These are phyloP conservation scores for Astreopora myriophthalma DNA, from an alignment of 64 coral and sea anemone species.

Conservation along the genomic window DNA sequence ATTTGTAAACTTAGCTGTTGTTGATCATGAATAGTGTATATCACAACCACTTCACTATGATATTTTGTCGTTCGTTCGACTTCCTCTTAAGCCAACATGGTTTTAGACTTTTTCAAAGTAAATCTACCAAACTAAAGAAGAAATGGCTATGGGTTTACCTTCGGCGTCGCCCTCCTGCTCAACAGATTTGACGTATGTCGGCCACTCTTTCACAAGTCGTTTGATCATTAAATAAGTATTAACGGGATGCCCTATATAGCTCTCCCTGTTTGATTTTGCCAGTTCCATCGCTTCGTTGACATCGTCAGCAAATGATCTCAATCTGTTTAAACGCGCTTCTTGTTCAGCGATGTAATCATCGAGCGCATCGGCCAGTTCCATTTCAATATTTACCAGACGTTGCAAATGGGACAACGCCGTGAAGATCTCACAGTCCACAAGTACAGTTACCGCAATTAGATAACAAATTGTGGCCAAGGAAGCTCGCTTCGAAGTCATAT, in stretches of 20 bases:
- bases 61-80: too few relatives aligned
- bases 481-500: background rate
- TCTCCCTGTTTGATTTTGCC: constrained; percentile 38
- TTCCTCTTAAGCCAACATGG: too few relatives aligned
- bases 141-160: constrained; percentile 49
- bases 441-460: background rate
- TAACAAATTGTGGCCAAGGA: background rate
- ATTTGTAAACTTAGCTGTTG: too few relatives aligned
- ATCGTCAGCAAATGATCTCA: constrained; percentile 63
- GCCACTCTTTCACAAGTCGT: constrained; percentile 87
- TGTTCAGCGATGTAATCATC: constrained; percentile 78
- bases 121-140: background rate
- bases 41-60: too few relatives aligned
- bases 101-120: too few relatives aligned
- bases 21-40: too few relatives aligned
- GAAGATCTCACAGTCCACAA: constrained; percentile 61
- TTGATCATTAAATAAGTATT: constrained; percentile 90
- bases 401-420: constrained; percentile 85
- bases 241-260: constrained; percentile 79
- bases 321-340: constrained; percentile 42
- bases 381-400: constrained; percentile 74
- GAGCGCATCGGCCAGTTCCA: constrained; percentile 63
- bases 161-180: constrained; percentile 39
- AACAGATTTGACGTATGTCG: constrained; percentile 49
- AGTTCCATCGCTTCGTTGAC: constrained; percentile 60